Evolutionary conservation across 2,888 invertebrate genomes (phyloP), one percentile per base, ranked within the genome.

Genomic region (Sarcophaga rosellei): DNA sequence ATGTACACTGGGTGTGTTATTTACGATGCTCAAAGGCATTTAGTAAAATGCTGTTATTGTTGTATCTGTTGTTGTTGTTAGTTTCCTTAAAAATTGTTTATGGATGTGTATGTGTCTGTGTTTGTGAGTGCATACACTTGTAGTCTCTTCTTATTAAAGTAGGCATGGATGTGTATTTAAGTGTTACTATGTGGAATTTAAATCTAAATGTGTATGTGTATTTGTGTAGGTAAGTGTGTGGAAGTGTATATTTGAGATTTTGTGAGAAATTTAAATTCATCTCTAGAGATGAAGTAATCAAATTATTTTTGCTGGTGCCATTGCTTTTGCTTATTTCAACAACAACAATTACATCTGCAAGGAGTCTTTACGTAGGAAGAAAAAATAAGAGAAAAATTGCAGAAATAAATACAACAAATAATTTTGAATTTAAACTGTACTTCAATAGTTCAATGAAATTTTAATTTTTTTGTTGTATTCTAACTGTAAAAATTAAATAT

Each of bases 1-100:
- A 91, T 91, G 90, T 90, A 90, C 91, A 90, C 91, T 91, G 90
- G 17, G 90, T 91, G 91, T 90, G 91, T 90, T 91, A 91, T 91
- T 91, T 91, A 91, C 90, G 91, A 91, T 90, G 90, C 90, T 90
- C 90, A 89, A 89, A 89, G 90, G 91, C 91, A 90, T 91, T 91
- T 90, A 89, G 90, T 85, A 74, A 82, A 82, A 82, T 82, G 45
- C 35, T 76, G 35, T 35, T 35, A 35, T 35, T 35, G 35, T 35
- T 35, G 35, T 35, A 35, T 76, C 15, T 81, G 68, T 69, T 85
- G 61, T 73, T 86, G 69, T 63, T 78, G 62, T 23, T 44, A 35
- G 20, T 65, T 44, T 53, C 23, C 21, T 79, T 10, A 47, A 59
- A 65, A 44, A n/a, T 44, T 20, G 35, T 66, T 66, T 20, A n/a